Evolutionary conservation across 2,888 invertebrate genomes (phyloP), one percentile per base, ranked within the genome.

Genomic region (Epinotia ramella): DNA sequence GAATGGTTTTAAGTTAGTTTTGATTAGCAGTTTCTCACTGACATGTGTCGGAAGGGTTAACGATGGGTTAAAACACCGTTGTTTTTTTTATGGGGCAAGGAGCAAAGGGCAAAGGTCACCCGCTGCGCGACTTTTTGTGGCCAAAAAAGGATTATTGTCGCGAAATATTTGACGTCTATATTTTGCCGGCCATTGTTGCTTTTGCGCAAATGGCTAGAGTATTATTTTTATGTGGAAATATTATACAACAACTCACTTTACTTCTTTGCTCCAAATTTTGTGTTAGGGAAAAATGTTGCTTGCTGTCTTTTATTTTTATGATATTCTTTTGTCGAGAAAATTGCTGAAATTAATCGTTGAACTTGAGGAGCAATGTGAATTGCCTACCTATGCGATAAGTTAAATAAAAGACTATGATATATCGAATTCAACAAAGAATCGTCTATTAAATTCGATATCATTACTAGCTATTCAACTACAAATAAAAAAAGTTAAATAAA

Each of bases 11-110:
- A 28, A 20, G 46, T 74, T 73, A 69, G 73, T 79, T 79, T 82
- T 78, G 78, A 78, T 69, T 77, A 80, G 80, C 86, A 85, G 86
- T 81, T 88, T 88, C 83, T 79, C 86, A 83, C 84, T 81, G 82
- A 90, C 92, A 92, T 91, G 89, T 92, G 91, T 83, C 81, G 84
- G 84, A 90, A 90, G 91, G 92, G 92, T 90, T 91, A 89, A 87
- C 84, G 82, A 81, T 85, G 89, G 91, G 91, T 89, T 88, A 87
- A 86, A 87, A 86, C 86, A 85, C 83, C 84, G 88, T 88, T 92
- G 91, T 91, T 92, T 91, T 90, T 89, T 91, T 89, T 90, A 89
- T 90, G 87, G 86, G 82, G 84, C 81, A 81, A 83, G 87, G 91
- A 89, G 88, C 87, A 91, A 90, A 90, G 91, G 91, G 88, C 87